phyloP scores from a whole-genome alignment of 1,140 invertebrate species.

The Drosophila bifasciata region DNA sequence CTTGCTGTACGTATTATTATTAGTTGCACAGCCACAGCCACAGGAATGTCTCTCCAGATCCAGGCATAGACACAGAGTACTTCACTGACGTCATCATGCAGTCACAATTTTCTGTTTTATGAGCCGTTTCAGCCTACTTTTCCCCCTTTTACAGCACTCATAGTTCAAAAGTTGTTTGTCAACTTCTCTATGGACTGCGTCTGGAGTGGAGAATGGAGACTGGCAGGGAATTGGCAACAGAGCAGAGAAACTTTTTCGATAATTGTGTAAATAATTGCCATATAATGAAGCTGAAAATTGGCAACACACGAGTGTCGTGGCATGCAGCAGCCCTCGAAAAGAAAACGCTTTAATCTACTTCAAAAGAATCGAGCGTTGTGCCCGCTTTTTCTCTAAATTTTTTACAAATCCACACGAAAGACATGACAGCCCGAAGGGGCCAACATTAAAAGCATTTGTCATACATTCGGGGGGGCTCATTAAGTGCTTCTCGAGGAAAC shows the following conservation, averaged over 20 bases:
- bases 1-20: slow-evolving; percentile 32
- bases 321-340: too few species aligned
- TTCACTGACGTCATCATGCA: slow-evolving; percentile 35
- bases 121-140: slow-evolving; percentile 31
- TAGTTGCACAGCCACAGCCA: slow-evolving; percentile 29
- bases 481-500: slow-evolving; percentile 30
- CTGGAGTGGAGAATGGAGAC: slow-evolving; percentile 4
- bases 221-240: background rate
- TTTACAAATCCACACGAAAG: slow-evolving; percentile 37
- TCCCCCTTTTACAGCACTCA: slow-evolving; percentile 13
- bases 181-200: slow-evolving; percentile 6
- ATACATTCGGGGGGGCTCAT: slow-evolving; percentile 55
- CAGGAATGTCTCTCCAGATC: slow-evolving; percentile 20
- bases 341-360: slow-evolving; percentile 11
- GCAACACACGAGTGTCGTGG: slow-evolving; percentile 4
- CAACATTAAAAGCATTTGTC: slow-evolving; percentile 73
- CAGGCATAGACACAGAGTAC: slow-evolving; percentile 1
- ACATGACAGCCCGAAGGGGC: slow-evolving; percentile 23
- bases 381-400: slow-evolving; percentile 26
- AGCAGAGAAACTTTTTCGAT: slow-evolving; percentile 18
- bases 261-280: slow-evolving; percentile 36
- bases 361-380: slow-evolving; percentile 5
- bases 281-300: slow-evolving; percentile 20
- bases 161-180: slow-evolving; percentile 42
- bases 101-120: slow-evolving; percentile 53